phyloP scores from a whole-genome alignment of 2,797 vertebrate genomes.

The Myotis planiceps region DNA sequence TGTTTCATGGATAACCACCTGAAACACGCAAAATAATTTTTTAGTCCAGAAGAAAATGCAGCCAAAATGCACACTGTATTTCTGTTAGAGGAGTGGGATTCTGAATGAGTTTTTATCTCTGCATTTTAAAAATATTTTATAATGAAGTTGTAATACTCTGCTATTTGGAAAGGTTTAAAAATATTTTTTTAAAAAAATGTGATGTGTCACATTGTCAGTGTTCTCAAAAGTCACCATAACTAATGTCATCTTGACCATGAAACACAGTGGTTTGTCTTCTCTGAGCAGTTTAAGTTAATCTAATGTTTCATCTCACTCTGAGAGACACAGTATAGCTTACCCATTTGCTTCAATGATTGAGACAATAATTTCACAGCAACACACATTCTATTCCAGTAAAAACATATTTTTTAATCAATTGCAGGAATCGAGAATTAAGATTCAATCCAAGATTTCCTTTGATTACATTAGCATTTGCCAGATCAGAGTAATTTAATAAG shows the following conservation, averaged over 20 bases:
- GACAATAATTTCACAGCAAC: not conserved
- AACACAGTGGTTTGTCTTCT: not conserved
- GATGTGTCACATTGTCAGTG: not conserved
- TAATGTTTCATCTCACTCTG: not conserved
- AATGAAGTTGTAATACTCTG: not conserved
- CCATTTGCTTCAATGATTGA: not conserved
- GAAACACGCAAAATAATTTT: not conserved
- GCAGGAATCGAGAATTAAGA: constrained; percentile 25
- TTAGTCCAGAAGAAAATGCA: not conserved
- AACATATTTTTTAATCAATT: constrained; percentile 27
- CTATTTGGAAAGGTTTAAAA: not conserved
- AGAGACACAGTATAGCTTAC: not conserved
- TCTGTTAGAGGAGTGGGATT: not conserved
- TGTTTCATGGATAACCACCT: not conserved
- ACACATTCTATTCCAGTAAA: not conserved
- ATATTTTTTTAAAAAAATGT: not conserved
- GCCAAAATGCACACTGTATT: not conserved
- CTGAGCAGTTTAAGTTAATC: not conserved
- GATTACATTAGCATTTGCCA: constrained; percentile 26
- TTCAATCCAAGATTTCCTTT: constrained; percentile 10
- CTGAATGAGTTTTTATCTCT: not conserved
- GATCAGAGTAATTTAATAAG: constrained; percentile 34
- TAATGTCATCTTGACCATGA: not conserved
- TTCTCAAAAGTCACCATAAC: not conserved
- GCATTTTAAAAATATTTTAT: constrained; percentile 17